phyloP scores from a whole-genome alignment of 2,888 invertebrate genomes.

The Erebia epiphron region DNA sequence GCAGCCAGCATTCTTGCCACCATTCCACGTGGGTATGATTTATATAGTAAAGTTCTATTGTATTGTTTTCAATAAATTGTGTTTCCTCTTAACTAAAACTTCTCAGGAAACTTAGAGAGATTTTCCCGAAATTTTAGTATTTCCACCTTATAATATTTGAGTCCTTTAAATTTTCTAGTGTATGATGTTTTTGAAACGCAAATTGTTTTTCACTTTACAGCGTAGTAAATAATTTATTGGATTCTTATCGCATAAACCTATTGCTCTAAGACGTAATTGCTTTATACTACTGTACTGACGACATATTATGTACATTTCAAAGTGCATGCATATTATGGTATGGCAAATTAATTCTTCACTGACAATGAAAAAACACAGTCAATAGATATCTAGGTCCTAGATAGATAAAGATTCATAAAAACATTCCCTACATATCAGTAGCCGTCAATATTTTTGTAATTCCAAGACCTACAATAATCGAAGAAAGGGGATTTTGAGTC shows the following conservation, averaged over 20 bases:
- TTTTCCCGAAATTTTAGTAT: no score
- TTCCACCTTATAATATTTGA: no score
- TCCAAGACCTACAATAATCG: no score
- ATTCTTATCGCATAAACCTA: conserved; percentile 58
- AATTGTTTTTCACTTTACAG: conserved; percentile 23
- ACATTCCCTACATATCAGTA: background rate
- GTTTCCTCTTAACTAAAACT: background rate
- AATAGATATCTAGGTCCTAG: background rate
- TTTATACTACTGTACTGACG: conserved; percentile 10
- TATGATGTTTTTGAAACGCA: no score
- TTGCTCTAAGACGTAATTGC: conserved; percentile 28
- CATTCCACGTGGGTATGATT: no score
- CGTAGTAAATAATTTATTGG: conserved; percentile 59
- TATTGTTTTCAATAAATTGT: background rate
- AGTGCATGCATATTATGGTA: background rate
- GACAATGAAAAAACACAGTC: background rate
- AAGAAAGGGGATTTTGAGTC: no score
- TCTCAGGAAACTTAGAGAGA: background rate
- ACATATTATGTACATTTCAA: background rate
- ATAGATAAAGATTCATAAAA: background rate
- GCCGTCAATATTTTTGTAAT: background rate
- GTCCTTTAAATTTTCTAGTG: no score
- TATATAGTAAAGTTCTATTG: no score
- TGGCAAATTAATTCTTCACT: background rate
- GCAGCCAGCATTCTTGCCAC: no score